Evolutionary conservation across 2,797 vertebrate species (phyloP).

Genomic region (Neopelma chrysocephalum): DNA sequence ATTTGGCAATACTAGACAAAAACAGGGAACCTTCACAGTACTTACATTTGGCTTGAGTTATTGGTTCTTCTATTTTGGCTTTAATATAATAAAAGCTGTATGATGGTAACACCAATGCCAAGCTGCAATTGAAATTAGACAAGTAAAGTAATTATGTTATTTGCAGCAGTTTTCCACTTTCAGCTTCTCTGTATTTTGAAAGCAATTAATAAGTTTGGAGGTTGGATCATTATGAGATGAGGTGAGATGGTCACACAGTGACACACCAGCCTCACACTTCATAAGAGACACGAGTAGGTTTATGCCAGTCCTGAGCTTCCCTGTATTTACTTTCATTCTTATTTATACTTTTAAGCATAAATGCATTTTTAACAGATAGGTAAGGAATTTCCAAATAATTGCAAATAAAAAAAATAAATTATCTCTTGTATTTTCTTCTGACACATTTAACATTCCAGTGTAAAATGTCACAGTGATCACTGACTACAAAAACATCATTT

Average conservation of each 20-base stretch:
- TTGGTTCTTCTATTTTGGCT: conserved; percentile 89
- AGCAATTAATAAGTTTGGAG: not conserved
- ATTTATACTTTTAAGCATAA: not conserved
- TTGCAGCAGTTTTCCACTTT: not conserved
- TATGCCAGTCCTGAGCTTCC: not conserved
- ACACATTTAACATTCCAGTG: not conserved
- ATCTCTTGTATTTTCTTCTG: not conserved
- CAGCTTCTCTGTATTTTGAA: not conserved
- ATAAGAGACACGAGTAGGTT: not conserved
- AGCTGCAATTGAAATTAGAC: conserved; percentile 81
- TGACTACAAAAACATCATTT: not conserved
- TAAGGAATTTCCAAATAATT: not conserved
- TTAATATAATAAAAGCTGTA: conserved; percentile 99
- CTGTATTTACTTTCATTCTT: not conserved
- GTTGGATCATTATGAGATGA: not conserved
- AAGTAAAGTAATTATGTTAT: conserved; percentile 56
- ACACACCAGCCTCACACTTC: not conserved
- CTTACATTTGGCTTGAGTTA: conserved; percentile 93
- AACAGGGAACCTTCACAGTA: conserved; percentile 67
- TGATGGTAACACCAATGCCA: conserved; percentile 94
- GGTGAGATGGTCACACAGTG: not conserved
- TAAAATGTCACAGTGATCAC: accelerated
- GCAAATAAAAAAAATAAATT: not conserved
- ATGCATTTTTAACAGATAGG: not conserved
- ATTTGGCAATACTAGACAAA: not conserved